Evolutionary conservation across 2,888 invertebrate genomes (phyloP), one percentile per base, ranked within the genome.

Genomic region (Chymomyza amoena): DNA sequence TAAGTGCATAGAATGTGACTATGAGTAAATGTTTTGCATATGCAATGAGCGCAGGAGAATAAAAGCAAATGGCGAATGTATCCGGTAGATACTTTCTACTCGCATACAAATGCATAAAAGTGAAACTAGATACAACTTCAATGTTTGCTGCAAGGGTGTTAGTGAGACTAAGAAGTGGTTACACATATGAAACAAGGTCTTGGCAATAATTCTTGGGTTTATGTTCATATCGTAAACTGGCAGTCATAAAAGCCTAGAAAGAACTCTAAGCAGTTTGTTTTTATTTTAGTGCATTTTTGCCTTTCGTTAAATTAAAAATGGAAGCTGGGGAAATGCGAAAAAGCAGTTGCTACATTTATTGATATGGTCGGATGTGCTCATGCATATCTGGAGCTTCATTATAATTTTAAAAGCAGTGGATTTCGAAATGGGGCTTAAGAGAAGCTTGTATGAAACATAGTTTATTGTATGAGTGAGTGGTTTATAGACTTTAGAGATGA

Each of bases 1-100:
- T 57, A 57, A 20, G 57, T 57, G 15, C 15, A 57, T 28, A 57
- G 39, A 10, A 13, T 52, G 18, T 54, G 72, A 63, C 72, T 72
- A 64, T 72, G 56, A 60, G 72, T 57, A 68, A 62, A 45, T 45
- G 16, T 15, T 45, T 60, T 28, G 36, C 59, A 60, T 56, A 32
- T 3, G 28, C 25, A 61, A 51, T 56, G 45, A 20, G 51, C 51
- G 6, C 6, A 51, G 4, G 2, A 16, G 4, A 15, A 16, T 16
- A 51, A 7, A 51, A 54, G 54, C 54, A 54, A 54, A 54, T 54
- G 7, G 52, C 52, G 13, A 13, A 52, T 25, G 6, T 51, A 15
- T 51, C 15, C 6, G 13, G 13, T 45, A 45, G 39, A 13, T 45
- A 45, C 39, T 13, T 15, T 13, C 13, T 9, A 45, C 39, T 45